These are phyloP conservation scores for Hyaena hyaena DNA, from an alignment of 2,113 vertebrate genomes.

Conservation along the genomic window DNA sequence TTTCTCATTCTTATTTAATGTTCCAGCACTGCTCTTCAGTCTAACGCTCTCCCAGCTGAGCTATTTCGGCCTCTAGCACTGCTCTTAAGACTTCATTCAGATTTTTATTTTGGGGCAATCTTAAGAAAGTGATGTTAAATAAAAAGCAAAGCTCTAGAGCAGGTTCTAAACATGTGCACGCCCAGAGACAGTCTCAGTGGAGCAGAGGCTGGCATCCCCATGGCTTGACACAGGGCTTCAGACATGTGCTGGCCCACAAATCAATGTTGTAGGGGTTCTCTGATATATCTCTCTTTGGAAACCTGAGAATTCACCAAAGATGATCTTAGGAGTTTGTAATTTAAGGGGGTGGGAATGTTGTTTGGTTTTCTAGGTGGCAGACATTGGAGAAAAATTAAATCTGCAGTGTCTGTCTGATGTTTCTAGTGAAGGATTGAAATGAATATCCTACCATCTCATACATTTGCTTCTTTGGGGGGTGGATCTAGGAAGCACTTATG, in stretches of 20 bases:
- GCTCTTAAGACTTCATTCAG: background rate
- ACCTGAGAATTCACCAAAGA: background rate
- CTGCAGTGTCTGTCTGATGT: background rate
- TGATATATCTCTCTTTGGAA: background rate
- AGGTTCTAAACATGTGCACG: background rate
- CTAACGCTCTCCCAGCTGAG: too few relatives aligned
- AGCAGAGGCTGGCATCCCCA: background rate
- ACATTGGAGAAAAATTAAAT: background rate
- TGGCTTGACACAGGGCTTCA: background rate
- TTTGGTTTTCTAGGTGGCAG: background rate
- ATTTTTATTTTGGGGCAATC: constrained; percentile 29
- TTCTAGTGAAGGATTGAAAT: background rate
- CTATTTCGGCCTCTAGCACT: background rate
- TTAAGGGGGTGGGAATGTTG: background rate
- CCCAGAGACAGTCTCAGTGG: background rate
- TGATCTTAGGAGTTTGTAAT: background rate
- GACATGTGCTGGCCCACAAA: background rate
- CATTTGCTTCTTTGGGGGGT: constrained; percentile 62
- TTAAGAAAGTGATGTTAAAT: background rate
- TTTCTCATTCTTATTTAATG: background rate
- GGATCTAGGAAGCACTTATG: constrained; percentile 94
- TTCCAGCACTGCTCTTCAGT: background rate
- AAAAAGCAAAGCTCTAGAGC: background rate
- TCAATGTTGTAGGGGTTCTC: background rate
- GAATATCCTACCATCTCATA: constrained; percentile 29